A percentile compares a stretch with the other conserved stretches of the same genome.
These are phyloP conservation scores for Dolichotis patagonum DNA, from an alignment of 2,113 vertebrate genomes.

Conservation along the genomic window DNA sequence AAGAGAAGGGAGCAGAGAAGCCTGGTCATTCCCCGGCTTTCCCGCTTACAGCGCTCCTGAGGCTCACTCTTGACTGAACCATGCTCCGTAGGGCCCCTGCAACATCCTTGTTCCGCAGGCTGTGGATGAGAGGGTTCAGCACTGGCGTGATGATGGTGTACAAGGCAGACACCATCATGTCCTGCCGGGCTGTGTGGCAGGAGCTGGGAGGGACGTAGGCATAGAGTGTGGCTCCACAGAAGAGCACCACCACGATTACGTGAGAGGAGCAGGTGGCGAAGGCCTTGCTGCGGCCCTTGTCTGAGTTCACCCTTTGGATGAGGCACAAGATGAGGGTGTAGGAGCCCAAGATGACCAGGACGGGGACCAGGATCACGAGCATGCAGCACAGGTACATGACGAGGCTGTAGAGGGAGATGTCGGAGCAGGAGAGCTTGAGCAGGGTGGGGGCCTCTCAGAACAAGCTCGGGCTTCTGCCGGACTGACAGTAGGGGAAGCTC, in stretches of 20 bases:
- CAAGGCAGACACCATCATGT: not conserved
- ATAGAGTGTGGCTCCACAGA: not conserved
- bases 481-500: constrained; percentile 35
- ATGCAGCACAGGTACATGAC: not conserved
- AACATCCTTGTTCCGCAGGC: too few species aligned
- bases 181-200: not conserved
- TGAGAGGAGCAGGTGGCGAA: not conserved
- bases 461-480: constrained; percentile 12
- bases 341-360: not conserved
- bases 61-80: too few species aligned
- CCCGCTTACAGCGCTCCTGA: too few species aligned
- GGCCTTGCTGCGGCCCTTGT: not conserved
- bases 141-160: too few species aligned
- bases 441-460: constrained; percentile 34
- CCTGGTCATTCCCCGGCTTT: too few species aligned
- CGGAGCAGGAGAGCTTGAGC: constrained; percentile 41
- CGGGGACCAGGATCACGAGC: not conserved
- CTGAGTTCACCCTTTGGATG: not conserved
- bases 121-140: too few species aligned
- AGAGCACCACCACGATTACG: not conserved
- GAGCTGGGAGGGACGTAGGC: not conserved
- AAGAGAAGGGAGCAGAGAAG: too few species aligned
- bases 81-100: too few species aligned
- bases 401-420: constrained; percentile 3
- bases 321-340: not conserved